Base-by-base conservation (phyloP, 2,113 vertebrate species). In the Dipodomys merriami region DNA sequence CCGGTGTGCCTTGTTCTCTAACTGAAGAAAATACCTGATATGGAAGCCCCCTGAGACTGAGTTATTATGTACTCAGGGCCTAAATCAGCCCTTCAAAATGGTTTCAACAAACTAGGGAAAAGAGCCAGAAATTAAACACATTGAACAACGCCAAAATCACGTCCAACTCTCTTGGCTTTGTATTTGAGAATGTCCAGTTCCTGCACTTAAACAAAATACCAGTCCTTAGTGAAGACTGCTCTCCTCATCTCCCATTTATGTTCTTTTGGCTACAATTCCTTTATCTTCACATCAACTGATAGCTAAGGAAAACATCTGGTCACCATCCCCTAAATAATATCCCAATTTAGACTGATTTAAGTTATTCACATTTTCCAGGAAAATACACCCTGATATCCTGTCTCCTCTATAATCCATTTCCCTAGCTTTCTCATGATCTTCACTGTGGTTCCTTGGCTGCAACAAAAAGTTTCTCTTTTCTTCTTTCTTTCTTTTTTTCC, bases 241-340 rank as follows among this genome's bases (percentile, higher is more conserved):
- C 81, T 25, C 33, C 64, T 60, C 44, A 30, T 79, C 83, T 88
- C 92, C 91, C 93, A 91, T 86, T 93, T 96, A 96, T 69, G 76
- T 91, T 85, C 88, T 82, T 82, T 88, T 96, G 94, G 95, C 94
- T 86, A n/a, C 15, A 65, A 27, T 81, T 94, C 87, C 79, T 46
- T 25, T 35, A 90, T 73, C 78, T 94, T 39, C 85, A 72, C n/a
- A 53, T 79, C 67, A 44, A 20, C 73, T 29, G 85, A 95, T 79
- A 91, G 76, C 84, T 85, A 29, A 88, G 69, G 35, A 89, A 91
- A 96, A 96, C 96, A 97, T 96, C 94, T 96, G 96, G 95, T 82
- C 53, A 86, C 79, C 39, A 93, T 85, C 80, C 80, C 79, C 78
- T 72, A 94, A 95, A 95, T 90, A 90, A 94, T 94, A 77, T 35